Evolutionary conservation across 2,888 invertebrate species (phyloP).

Genomic region (Drosophila neonasuta): DNA sequence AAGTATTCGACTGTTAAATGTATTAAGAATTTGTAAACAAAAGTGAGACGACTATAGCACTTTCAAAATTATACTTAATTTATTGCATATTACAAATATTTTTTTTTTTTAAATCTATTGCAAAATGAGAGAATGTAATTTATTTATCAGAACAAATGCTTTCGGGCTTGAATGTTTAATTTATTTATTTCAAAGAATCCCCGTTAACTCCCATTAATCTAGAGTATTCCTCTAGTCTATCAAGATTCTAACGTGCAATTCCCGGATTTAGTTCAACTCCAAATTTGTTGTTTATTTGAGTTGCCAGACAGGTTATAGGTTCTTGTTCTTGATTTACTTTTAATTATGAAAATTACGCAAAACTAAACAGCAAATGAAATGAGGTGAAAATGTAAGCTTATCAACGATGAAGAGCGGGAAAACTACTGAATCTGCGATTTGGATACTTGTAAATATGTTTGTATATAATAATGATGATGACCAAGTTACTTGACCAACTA

Average conservation of each 20-base stretch:
- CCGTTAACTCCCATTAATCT: neutral
- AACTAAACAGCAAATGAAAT: constrained; percentile 32
- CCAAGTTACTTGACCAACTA: constrained; percentile 6
- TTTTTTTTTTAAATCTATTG: no score
- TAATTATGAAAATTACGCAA: constrained; percentile 55
- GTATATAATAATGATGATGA: constrained; percentile 35
- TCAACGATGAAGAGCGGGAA: constrained; percentile 23
- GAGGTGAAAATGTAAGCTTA: constrained; percentile 50
- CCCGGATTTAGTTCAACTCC: constrained; percentile 10
- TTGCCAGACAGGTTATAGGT: constrained; percentile 49
- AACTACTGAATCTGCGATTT: neutral
- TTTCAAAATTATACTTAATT: no score
- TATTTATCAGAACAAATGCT: no score
- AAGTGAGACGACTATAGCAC: no score
- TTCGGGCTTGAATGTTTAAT: no score
- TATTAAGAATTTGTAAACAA: no score
- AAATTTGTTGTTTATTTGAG: constrained; percentile 27
- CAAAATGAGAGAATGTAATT: no score
- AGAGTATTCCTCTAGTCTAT: constrained; percentile 17
- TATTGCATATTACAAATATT: no score
- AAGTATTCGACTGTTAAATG: no score
- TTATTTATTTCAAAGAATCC: neutral
- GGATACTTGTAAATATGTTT: neutral
- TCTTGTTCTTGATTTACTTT: constrained; percentile 71
- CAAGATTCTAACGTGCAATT: fast-evolving